phyloP scores from a whole-genome alignment of 2,888 invertebrate genomes.

The Brachyopa scutellaris region DNA sequence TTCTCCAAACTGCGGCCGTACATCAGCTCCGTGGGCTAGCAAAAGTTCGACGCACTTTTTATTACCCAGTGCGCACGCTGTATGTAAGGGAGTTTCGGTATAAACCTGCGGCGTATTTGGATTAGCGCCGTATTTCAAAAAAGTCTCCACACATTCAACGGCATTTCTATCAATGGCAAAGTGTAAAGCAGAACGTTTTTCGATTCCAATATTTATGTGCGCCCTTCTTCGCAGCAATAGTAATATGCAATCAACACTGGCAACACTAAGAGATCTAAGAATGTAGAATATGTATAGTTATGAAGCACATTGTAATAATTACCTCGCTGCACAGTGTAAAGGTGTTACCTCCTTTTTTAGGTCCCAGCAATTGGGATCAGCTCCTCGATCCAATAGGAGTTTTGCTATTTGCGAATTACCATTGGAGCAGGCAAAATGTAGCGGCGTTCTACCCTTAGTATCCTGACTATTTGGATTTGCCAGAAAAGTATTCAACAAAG shows the following conservation, averaged over 20 bases:
- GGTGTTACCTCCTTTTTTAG: slow-evolving; percentile 87
- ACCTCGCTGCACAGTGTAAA: slow-evolving; percentile 90
- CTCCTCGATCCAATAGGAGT: slow-evolving; percentile 86
- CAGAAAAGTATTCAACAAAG: slow-evolving; percentile 77
- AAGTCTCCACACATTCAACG: slow-evolving; percentile 87
- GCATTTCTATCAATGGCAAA: slow-evolving; percentile 91
- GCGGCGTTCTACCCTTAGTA: slow-evolving; percentile 86
- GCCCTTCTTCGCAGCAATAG: slow-evolving; percentile 88
- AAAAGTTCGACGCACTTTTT: slow-evolving; percentile 88
- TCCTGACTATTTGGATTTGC: slow-evolving; percentile 87
- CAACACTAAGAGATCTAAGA: slow-evolving; percentile 75
- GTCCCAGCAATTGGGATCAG: slow-evolving; percentile 89
- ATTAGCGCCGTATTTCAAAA: slow-evolving; percentile 90
- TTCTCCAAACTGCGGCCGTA: slow-evolving; percentile 87
- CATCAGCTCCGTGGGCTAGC: slow-evolving; percentile 90
- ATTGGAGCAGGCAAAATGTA: slow-evolving; percentile 91
- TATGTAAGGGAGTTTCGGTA: slow-evolving; percentile 92
- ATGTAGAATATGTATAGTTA: background rate
- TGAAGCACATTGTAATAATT: slow-evolving; percentile 26
- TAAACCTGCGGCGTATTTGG: slow-evolving; percentile 93
- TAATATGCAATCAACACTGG: slow-evolving; percentile 82
- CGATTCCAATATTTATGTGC: slow-evolving; percentile 89
- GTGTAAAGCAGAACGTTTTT: slow-evolving; percentile 89
- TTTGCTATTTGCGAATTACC: slow-evolving; percentile 88
- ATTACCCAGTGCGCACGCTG: slow-evolving; percentile 89